A percentile compares a stretch with the other conserved stretches of the same genome.
Evolutionary conservation across 2,888 invertebrate species (phyloP).

Genomic region (Stenchaetothrips biformis): DNA sequence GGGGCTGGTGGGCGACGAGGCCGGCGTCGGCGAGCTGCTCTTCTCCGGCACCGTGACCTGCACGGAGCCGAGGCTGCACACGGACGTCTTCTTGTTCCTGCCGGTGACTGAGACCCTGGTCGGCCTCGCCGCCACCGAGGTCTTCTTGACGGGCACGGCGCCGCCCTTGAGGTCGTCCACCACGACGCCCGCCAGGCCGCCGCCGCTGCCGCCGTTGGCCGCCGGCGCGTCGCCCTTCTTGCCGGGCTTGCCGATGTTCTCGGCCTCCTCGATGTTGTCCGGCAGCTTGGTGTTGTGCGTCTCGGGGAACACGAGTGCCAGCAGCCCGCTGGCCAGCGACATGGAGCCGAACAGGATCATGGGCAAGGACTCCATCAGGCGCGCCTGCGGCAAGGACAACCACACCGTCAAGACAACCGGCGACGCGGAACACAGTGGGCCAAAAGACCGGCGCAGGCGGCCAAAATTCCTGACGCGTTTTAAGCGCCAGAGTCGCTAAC

Average conservation of each 20-base stretch:
- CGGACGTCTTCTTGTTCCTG: constrained; percentile 9
- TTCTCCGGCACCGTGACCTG: constrained; percentile 8
- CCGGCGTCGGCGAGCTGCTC: background rate
- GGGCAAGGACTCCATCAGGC: constrained; percentile 50
- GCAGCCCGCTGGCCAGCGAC: constrained; percentile 56
- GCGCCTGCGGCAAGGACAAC: constrained; percentile 39
- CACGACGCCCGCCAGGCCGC: constrained; percentile 7
- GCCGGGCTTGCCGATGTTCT: constrained; percentile 46
- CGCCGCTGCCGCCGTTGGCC: background rate
- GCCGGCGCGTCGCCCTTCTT: background rate
- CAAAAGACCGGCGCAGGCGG: no score
- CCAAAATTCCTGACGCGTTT: no score
- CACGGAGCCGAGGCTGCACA: background rate
- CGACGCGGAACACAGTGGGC: background rate
- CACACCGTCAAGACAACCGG: background rate
- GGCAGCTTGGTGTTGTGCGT: constrained; percentile 59
- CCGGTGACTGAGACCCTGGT: background rate
- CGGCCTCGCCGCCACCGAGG: background rate
- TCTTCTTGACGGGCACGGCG: background rate
- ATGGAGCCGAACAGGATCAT: constrained; percentile 60
- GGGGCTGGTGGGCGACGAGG: background rate
- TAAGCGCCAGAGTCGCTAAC: no score
- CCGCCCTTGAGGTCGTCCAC: constrained; percentile 25
- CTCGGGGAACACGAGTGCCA: constrained; percentile 64
- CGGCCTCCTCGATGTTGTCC: constrained; percentile 66